Base-by-base conservation (phyloP, 2,113 vertebrate species). In the Clarias batrachus region DNA sequence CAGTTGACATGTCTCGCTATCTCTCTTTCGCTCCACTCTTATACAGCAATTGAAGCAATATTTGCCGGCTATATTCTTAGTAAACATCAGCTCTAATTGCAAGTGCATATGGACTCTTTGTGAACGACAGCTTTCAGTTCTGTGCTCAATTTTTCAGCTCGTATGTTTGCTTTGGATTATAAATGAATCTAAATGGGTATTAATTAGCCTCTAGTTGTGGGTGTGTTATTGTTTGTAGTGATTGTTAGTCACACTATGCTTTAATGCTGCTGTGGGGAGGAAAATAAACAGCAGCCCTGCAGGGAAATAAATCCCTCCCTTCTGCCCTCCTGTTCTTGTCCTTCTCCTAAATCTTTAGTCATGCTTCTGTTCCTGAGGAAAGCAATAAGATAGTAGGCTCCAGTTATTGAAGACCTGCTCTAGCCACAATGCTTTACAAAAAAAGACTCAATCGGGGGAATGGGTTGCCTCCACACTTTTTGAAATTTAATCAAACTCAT, bases 171-270 rank as follows among this genome's bases (percentile, higher is more conserved):
- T 56, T 83, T 89, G 91, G 91, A 93, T 92, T 89, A 89, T 87
- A 93, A 91, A 88, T 87, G 79, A 93, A 92, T 89, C 91, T 92
- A 93, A 94, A 94, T 94, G 94, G 94, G 92, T 92, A 95, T 93
- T 94, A 94, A 96, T 94, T 94, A 94, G 91, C 86, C 88, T 84
- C 93, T 93, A 91, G 37, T 33, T 57, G 60, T 68, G 66, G 27
- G 73, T 68, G 30, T 79, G 60, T 68, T 30, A 41, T 41, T 91
- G 88, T 87, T 87, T 88, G 83, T n/a, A 88, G 84, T 87, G 83
- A 91, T 91, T 95, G 93, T 94, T 93, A 92, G 89, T 93, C 90
- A 92, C 89, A 90, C 80, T 90, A 79, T 54, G 90, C 89, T 91
- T 91, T 91, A 86, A 88, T 88, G 90, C 84, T 87, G 86, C 84